phyloP scores from a whole-genome alignment of 1,140 invertebrate genomes.

The Caenorhabditis elegans region WBcel235 BX284604.4:4583001-4583500 shows the following conservation, averaged over 20 bases:
- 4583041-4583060: constrained; percentile 13
- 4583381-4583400: constrained; percentile 23
- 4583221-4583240: constrained; percentile 1
- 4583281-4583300: neutral
- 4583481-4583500: neutral
- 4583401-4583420: constrained; percentile 10
- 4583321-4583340: neutral
- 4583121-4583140: constrained; percentile 22
- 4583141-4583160: constrained; percentile 38
- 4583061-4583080: constrained; percentile 19
- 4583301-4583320: constrained; percentile 14
- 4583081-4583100: neutral
- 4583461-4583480: neutral
- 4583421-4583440: constrained; percentile 31
- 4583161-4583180: constrained; percentile 13
- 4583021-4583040: neutral
- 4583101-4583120: constrained; percentile 13
- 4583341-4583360: constrained; percentile 31
- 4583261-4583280: constrained; percentile 21
- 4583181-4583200: neutral
- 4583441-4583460: neutral
- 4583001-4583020: constrained; percentile 34
- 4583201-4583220: constrained; percentile 15
- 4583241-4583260: neutral
- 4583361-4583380: constrained; percentile 8